Evolutionary conservation across 2,113 vertebrate genomes (phyloP), one percentile per base, ranked within the genome.

Genomic region (Neolamprologus sp.): DNA sequence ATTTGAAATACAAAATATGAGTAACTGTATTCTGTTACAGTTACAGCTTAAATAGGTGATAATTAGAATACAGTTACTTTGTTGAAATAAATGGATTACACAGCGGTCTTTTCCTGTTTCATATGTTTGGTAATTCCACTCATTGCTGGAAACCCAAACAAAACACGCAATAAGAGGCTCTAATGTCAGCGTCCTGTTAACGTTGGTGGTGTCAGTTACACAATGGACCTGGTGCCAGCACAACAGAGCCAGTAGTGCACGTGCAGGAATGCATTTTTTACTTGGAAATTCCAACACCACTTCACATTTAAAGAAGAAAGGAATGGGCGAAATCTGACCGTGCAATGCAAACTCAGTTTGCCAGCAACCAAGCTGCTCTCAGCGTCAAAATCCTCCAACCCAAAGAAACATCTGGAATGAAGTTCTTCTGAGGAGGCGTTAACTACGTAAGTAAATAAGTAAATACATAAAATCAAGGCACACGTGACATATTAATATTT

Each of bases 281-380:
- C 57, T 33, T 60, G 57, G 14, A 33, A 60, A 60, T 31, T 31
- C 7, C 1, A 2, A 60, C 57, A 60, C 14, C 57, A 17, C 57
- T 60, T 60, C 1, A 63, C 33, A 65, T 65, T 65, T 37, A 37
- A 37, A 65, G 17, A 65, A n/a, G 31, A 65, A 35, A 37, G 10
- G 6, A 12, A 65, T 65, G 31, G 60, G 1, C 1, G 0, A 2
- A 65, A 65, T 65, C 4, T 7, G 58, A 2, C 17, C 1, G 4
- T 63, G 58, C 58, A 63, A 65, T 12, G 17, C 31, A 35, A 65
- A n/a, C 60, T 65, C 10, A 21, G 60, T 65, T 21, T 65, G 60
- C 4, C 33, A 65, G 33, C 33, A 65, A 65, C 60, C 60, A 8
- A 37, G 17, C 3, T 65, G 60, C 60, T 21, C 1, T 65, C 60